Conservation (phyloP, 2,888 invertebrate genomes). For the Drosophila aldrichi region DNA sequence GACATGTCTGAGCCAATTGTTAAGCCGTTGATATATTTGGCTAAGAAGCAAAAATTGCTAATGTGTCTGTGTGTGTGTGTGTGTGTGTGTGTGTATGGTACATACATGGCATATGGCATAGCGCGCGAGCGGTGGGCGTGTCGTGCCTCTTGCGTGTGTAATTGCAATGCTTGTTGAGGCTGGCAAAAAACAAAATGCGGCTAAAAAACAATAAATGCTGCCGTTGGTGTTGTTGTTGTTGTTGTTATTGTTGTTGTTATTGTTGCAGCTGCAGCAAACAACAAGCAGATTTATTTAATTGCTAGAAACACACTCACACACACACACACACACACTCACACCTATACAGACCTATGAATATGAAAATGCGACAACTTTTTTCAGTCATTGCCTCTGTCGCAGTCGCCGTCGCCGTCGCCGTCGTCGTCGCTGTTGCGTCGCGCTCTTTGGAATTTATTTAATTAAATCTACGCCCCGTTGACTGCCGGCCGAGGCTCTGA, state of each 20-base stretch:
- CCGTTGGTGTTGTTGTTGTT: slow-evolving; percentile 21
- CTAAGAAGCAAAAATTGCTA: slow-evolving; percentile 22
- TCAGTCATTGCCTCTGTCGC: slow-evolving; percentile 7
- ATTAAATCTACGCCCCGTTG: slow-evolving; percentile 78
- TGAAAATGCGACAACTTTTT: slow-evolving; percentile 68
- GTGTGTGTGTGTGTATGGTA: not conserved
- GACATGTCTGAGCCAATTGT: slow-evolving; percentile 74
- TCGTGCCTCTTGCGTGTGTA: slow-evolving; percentile 50
- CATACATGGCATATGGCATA: slow-evolving; percentile 14
- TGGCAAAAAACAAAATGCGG: slow-evolving; percentile 28
- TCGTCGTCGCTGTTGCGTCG: slow-evolving; percentile 26
- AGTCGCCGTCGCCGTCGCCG: slow-evolving; percentile 8
- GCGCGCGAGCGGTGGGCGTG: slow-evolving; percentile 52
- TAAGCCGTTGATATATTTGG: slow-evolving; percentile 75
- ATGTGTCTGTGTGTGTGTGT: slow-evolving; percentile 2
- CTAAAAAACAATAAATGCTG: slow-evolving; percentile 53
- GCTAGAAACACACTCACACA: slow-evolving; percentile 35
- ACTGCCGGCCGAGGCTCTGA: slow-evolving; percentile 49
- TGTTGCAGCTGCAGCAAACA: slow-evolving; percentile 59
- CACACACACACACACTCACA: slow-evolving; percentile 17
- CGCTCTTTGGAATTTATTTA: slow-evolving; percentile 76
- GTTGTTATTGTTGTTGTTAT: slow-evolving; percentile 15
- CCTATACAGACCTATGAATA: slow-evolving; percentile 16
- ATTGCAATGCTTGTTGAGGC: slow-evolving; percentile 58
- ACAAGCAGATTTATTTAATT: slow-evolving; percentile 81